These are phyloP conservation scores for Phalacrocorax carbo DNA, from an alignment of 2,113 vertebrate genomes.

Conservation along the genomic window DNA sequence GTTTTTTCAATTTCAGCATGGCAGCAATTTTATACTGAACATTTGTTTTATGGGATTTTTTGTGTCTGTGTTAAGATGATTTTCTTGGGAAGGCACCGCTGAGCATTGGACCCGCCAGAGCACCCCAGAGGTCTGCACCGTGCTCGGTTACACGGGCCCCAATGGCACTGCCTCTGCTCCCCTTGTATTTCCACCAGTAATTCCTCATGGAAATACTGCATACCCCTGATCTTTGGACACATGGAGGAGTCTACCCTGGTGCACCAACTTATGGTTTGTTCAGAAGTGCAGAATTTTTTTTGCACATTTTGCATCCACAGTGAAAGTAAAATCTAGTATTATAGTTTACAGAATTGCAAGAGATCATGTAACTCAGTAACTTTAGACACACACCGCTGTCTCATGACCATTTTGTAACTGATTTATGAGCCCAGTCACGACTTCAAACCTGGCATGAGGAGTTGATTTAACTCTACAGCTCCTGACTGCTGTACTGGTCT, in stretches of 20 bases:
- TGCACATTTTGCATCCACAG: background rate
- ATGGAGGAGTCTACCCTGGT: background rate
- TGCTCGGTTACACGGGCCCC: accelerated
- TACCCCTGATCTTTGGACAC: background rate
- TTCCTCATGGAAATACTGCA: background rate
- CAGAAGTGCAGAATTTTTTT: background rate
- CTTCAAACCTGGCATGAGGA: background rate
- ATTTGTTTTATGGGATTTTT: background rate
- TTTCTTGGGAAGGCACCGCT: background rate
- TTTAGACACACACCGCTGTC: background rate
- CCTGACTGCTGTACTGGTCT: background rate
- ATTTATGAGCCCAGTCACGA: background rate
- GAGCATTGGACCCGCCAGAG: background rate
- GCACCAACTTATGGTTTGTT: background rate
- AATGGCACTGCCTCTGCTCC: background rate
- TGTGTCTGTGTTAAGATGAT: background rate
- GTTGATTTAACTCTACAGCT: background rate
- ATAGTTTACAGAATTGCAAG: background rate
- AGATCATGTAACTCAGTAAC: background rate
- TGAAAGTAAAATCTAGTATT: background rate
- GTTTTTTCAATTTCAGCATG: background rate
- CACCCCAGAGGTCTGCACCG: background rate
- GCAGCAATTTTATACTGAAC: background rate
- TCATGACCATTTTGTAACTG: background rate
- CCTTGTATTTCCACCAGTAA: background rate